Evolutionary conservation across 2,113 vertebrate species (phyloP).

Genomic region (Sinocyclocheilus grahami): DNA sequence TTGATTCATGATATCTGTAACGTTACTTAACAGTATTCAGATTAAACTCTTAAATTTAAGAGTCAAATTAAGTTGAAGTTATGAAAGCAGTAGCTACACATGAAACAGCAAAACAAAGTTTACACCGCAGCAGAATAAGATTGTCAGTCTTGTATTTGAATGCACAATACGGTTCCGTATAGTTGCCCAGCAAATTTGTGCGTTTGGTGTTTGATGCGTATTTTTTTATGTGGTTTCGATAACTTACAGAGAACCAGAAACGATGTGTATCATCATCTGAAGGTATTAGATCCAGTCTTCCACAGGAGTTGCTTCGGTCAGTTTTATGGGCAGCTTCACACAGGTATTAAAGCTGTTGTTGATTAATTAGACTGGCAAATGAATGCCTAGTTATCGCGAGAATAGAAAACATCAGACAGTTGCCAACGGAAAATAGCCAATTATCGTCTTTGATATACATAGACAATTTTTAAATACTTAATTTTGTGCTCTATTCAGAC

Average conservation of each 20-base stretch:
- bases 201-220: not conserved
- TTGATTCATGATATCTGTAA: not conserved
- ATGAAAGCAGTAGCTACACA: too few relatives aligned
- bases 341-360: not conserved
- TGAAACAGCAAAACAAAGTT: not conserved
- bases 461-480: too few relatives aligned
- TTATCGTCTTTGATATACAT: too few relatives aligned
- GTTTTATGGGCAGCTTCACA: not conserved
- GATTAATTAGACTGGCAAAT: not conserved
- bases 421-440: too few relatives aligned
- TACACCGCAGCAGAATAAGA: not conserved
- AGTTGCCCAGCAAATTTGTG: not conserved
- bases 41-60: not conserved
- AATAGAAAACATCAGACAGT: not conserved
- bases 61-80: not conserved
- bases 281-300: not conserved
- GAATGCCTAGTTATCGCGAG: not conserved
- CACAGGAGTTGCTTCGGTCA: not conserved
- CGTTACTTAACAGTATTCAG: not conserved
- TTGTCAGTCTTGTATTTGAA: not conserved
- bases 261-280: not conserved
- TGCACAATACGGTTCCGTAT: not conserved
- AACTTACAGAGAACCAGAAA: not conserved
- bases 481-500: too few relatives aligned
- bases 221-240: not conserved